These are phyloP conservation scores for Hypomecis punctinalis DNA, from an alignment of 2,888 invertebrate species.

Conservation along the genomic window DNA sequence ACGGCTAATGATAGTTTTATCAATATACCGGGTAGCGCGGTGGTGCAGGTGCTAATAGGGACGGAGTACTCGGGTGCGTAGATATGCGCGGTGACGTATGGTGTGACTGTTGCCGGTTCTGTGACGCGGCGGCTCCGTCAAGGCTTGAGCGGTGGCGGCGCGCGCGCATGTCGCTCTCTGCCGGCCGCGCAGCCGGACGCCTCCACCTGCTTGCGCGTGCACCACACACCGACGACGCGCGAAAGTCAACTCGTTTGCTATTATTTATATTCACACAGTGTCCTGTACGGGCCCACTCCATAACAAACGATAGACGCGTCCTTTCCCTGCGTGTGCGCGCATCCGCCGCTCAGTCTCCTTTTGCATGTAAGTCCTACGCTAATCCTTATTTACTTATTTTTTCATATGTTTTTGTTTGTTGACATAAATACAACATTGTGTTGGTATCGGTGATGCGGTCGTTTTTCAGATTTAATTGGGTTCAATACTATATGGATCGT, in stretches of 20 bases:
- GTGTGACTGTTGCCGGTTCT: not conserved
- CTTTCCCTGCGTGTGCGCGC: constrained; percentile 53
- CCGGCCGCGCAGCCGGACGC: constrained; percentile 63
- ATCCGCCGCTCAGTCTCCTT: constrained; percentile 47
- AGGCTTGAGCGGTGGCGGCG: constrained; percentile 29
- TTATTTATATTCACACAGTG: constrained; percentile 75
- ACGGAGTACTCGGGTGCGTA: constrained; percentile 28
- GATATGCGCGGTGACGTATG: constrained; percentile 13
- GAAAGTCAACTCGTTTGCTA: constrained; percentile 68
- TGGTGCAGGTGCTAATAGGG: constrained; percentile 38
- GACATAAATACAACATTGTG: not conserved
- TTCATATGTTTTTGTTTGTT: constrained; percentile 13
- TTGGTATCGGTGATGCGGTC: not conserved
- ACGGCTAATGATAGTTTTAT: constrained; percentile 18
- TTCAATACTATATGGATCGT: not conserved
- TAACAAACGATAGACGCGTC: constrained; percentile 57
- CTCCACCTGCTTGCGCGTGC: constrained; percentile 53
- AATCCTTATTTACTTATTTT: constrained; percentile 16
- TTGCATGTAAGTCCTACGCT: constrained; percentile 53
- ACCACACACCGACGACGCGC: constrained; percentile 56
- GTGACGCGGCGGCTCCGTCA: constrained; percentile 5
- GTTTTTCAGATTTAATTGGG: not conserved
- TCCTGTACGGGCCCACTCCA: constrained; percentile 59
- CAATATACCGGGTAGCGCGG: constrained; percentile 10
- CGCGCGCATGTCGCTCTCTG: constrained; percentile 61